Base-by-base conservation (phyloP, 2,113 vertebrate species). In the Chascanopsetta lugubris region DNA sequence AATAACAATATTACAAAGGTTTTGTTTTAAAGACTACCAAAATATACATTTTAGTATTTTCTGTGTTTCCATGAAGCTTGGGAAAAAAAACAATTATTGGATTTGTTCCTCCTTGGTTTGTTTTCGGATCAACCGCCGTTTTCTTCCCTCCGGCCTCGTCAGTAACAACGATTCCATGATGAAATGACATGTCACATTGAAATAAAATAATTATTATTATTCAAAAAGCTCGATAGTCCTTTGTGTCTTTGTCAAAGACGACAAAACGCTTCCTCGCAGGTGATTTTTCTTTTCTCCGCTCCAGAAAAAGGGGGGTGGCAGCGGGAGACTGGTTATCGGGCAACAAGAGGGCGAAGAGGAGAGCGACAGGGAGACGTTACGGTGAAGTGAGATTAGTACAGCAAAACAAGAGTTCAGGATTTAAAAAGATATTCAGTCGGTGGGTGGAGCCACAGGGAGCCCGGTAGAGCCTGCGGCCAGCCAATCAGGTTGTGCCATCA, bases 11-110 rank as follows among this genome's bases (percentile, higher is more conserved):
- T 91, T 94, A 93, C 90, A 93, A 94, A 90, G 84, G 85, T 66
- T 86, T 91, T 79, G 71, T 85, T 86, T 83, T 87, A 90, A 91
- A 95, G 94, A 93, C 92, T 95, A 95, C 93, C 95, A 95, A 95
- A 95, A 95, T 92, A 95, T 94, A 96, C 93, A 94, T 92, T 95
- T 94, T 94, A 85, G 73, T 63, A 91, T 88, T 85, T 73, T 25
- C 72, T 86, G 83, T 90, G 87, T 92, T 93, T 92, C 80, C 75
- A 85, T 90, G 91, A 93, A 54, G 75, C 77, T 85, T 70, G 36
- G 78, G 70, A 88, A 82, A 83, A 89, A 87, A 80, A 47, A 82
- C 82, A 57, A 73, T 83, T 48, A 72, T 79, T 76, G 73, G 70
- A 69, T 87, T 89, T 89, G 85, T 85, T 89, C 87, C 77, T 87